A percentile compares a stretch with the other conserved stretches of the same genome.
These are phyloP conservation scores for Laterallus jamaicensis DNA, from an alignment of 2,113 vertebrate genomes.

Conservation along the genomic window DNA sequence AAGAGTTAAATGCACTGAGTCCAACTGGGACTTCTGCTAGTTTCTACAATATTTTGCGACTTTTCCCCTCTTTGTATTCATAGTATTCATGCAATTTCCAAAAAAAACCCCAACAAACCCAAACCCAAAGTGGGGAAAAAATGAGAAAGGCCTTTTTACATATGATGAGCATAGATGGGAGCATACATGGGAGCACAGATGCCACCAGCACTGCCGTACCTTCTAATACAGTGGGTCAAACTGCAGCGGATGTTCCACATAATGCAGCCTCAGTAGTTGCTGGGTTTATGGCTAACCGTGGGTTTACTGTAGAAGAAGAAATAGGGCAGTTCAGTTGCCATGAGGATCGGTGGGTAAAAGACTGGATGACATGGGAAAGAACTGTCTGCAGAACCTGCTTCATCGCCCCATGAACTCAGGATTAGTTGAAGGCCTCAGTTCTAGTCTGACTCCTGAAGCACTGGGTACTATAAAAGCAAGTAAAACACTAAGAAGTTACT, in stretches of 20 bases:
- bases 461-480: not conserved
- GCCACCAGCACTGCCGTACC: not conserved
- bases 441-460: not conserved
- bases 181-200: not conserved
- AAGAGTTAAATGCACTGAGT: not conserved
- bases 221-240: not conserved
- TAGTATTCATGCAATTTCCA: not conserved
- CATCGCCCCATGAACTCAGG: not conserved
- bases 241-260: not conserved
- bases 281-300: not conserved
- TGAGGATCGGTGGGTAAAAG: not conserved
- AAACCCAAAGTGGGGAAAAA: not conserved
- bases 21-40: not conserved
- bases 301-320: not conserved
- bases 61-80: not conserved
- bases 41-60: not conserved
- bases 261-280: not conserved
- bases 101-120: not conserved
- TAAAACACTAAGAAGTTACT: not conserved
- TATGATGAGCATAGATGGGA: not conserved
- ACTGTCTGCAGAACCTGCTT: not conserved
- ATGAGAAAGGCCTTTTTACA: not conserved
- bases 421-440: not conserved
- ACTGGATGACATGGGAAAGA: not conserved
- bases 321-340: not conserved